Percentiles rank a stretch among this genome's conserved stretches.
phyloP scores from a whole-genome alignment of 2,888 invertebrate species.

The Catonia carolina region DNA sequence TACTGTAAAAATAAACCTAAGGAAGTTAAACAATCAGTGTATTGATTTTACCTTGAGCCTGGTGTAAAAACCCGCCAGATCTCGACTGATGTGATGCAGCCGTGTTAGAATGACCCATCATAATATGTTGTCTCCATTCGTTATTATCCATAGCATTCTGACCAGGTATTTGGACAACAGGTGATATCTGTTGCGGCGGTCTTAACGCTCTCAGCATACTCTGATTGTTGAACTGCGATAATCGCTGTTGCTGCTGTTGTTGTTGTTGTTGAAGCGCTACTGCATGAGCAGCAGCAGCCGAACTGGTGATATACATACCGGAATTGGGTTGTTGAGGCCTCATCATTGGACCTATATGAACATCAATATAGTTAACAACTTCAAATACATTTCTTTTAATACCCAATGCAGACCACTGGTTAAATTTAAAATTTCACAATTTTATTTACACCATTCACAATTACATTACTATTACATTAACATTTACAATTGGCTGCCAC shows the following conservation, averaged over 20 bases:
- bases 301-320: background rate
- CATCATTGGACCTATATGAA: conserved; percentile 26
- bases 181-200: background rate
- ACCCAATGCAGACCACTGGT: too few relatives aligned
- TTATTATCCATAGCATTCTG: background rate
- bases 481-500: too few relatives aligned
- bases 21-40: too few relatives aligned
- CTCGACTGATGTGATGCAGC: conserved; percentile 53
- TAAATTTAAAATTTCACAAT: too few relatives aligned
- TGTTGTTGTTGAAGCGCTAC: conserved; percentile 22
- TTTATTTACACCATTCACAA: too few relatives aligned
- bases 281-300: background rate
- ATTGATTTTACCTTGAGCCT: conserved; percentile 15
- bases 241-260: conserved; percentile 27
- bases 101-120: conserved; percentile 41
- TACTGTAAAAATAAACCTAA: too few relatives aligned
- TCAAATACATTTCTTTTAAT: background rate
- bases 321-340: conserved; percentile 14
- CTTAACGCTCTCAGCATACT: conserved; percentile 23
- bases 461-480: too few relatives aligned
- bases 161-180: background rate
- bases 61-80: conserved; percentile 48
- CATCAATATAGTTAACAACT: background rate
- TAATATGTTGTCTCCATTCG: background rate
- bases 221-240: conserved; percentile 13